phyloP scores from a whole-genome alignment of 1,140 invertebrate genomes.

The Dinoponera quadriceps region DNA sequence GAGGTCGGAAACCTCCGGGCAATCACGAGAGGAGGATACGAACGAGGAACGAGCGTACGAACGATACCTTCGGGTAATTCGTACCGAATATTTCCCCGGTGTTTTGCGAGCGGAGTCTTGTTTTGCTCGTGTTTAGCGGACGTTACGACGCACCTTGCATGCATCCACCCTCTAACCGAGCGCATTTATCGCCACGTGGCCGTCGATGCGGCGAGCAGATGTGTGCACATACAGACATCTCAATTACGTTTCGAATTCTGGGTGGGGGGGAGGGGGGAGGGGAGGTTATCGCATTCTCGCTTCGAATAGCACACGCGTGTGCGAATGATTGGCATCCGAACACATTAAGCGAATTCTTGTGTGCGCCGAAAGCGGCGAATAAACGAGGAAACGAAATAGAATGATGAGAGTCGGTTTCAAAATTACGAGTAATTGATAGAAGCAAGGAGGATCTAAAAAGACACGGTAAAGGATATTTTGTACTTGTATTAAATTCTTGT shows the following conservation, averaged over 20 bases:
- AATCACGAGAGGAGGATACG: slow-evolving; percentile 23
- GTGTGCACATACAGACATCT: slow-evolving; percentile 34
- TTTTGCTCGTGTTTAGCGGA: slow-evolving; percentile 24
- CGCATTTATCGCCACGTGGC: slow-evolving; percentile 65
- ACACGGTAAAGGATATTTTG: too few relatives aligned
- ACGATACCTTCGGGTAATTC: slow-evolving; percentile 40
- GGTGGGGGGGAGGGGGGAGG: neutral
- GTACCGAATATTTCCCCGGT: slow-evolving; percentile 10
- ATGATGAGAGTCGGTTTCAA: neutral
- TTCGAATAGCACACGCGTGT: neutral
- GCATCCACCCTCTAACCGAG: neutral
- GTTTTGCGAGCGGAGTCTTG: neutral
- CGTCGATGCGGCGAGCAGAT: slow-evolving; percentile 33
- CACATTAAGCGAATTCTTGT: neutral
- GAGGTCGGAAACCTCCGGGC: slow-evolving; percentile 6
- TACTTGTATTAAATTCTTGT: too few relatives aligned
- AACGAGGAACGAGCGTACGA: slow-evolving; percentile 9
- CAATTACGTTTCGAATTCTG: slow-evolving; percentile 44
- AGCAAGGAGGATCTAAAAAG: too few relatives aligned
- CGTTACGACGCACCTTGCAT: slow-evolving; percentile 30
- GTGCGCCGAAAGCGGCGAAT: neutral
- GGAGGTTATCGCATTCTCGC: slow-evolving; percentile 5
- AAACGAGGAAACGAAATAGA: neutral
- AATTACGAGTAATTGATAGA: neutral
- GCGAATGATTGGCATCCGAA: neutral